Percentiles rank a stretch among this genome's conserved stretches.
These are phyloP conservation scores for Sesia apiformis DNA, from an alignment of 2,888 invertebrate species.

Conservation along the genomic window DNA sequence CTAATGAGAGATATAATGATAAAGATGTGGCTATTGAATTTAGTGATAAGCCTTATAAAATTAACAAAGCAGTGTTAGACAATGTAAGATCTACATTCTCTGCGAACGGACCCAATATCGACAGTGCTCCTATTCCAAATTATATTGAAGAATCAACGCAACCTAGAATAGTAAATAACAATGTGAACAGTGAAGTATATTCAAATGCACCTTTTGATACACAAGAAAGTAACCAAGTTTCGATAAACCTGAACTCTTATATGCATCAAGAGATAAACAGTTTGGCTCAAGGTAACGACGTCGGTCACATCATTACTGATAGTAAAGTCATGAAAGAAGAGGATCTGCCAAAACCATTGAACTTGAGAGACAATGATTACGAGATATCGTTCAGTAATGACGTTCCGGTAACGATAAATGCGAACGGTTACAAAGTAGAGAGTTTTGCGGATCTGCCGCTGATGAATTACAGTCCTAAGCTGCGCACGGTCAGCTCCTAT, in stretches of 20 bases:
- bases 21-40: slow-evolving; percentile 11
- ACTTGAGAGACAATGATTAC: slow-evolving; percentile 40
- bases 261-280: slow-evolving; percentile 19
- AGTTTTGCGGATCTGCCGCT: slow-evolving; percentile 52
- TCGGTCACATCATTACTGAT: slow-evolving; percentile 17
- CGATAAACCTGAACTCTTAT: slow-evolving; percentile 8
- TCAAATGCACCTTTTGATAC: slow-evolving; percentile 13
- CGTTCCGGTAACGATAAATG: slow-evolving; percentile 30
- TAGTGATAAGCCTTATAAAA: neutral
- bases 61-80: neutral
- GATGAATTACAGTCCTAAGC: slow-evolving; percentile 52
- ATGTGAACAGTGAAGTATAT: slow-evolving; percentile 1
- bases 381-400: slow-evolving; percentile 44
- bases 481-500: slow-evolving; percentile 53
- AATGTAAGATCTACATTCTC: neutral
- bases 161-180: neutral
- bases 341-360: slow-evolving; percentile 38
- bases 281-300: slow-evolving; percentile 5
- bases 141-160: slow-evolving; percentile 8
- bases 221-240: slow-evolving; percentile 21
- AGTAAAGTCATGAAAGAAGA: slow-evolving; percentile 29
- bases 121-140: neutral
- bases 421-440: slow-evolving; percentile 39
- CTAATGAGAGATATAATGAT: slow-evolving; percentile 26
- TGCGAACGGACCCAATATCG: neutral